Base-by-base conservation (phyloP, 1,140 invertebrate species). In the Brachionus asplanchnoidis region DNA sequence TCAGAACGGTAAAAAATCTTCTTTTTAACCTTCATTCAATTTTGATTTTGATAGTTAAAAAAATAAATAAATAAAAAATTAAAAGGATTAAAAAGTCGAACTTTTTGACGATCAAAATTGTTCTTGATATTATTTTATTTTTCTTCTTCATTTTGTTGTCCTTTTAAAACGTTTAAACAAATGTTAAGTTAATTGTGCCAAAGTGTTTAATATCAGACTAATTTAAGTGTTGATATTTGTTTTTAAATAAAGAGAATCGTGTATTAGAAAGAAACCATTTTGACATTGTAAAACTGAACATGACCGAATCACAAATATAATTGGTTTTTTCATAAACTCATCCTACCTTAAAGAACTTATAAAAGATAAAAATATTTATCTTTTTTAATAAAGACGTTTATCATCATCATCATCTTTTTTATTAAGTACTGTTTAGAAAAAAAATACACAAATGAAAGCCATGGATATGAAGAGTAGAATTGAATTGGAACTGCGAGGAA, bases 391-490 rank as follows among this genome's bases (percentile, higher is more conserved):
- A 6, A 46, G 11, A 12, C n/a, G n/a, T n/a, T n/a, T n/a, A n/a
- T n/a, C n/a, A n/a, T n/a, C n/a, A n/a, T n/a, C n/a, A n/a, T n/a
- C n/a, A n/a, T n/a, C n/a, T n/a, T n/a, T n/a, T n/a, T n/a, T n/a
- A n/a, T n/a, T n/a, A 46, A 46, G 11, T 3, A 46, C 44, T 14
- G 12, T 46, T 46, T 44, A 8, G 11, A 46, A 0, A 70, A 70
- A 28, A 77, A 50, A 50, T 53, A 77, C 20, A 65, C 53, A 60
- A 82, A 82, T 82, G 79, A 82, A 82, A 82, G 79, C 53, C 9
- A 82, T 82, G 79, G 79, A 82, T 28, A 82, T 82, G 79, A 82
- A 82, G 36, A 82, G 65, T 17, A 53, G 79, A 17, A 82, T 82
- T 46, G 79, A 82, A 12, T 65, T 82, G 26, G 79, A 82, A 44